A percentile compares a stretch with the other conserved stretches of the same genome.
phyloP scores from a whole-genome alignment of 2,888 invertebrate species.

The Tetanocera ferruginea region DNA sequence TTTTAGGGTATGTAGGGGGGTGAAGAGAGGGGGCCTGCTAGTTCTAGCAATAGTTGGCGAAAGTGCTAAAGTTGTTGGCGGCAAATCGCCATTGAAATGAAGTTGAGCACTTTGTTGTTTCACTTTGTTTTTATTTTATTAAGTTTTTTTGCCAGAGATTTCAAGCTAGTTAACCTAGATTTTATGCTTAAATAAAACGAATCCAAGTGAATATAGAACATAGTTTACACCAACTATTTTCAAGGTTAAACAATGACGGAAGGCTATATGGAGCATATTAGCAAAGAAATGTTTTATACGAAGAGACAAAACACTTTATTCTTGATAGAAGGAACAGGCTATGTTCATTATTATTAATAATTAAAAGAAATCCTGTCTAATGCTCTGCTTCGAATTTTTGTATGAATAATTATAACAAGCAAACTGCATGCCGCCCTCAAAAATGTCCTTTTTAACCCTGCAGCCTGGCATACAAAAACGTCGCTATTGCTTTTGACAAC shows the following conservation, averaged over 20 bases:
- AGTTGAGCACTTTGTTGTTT: constrained; percentile 21
- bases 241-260: no score
- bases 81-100: constrained; percentile 42
- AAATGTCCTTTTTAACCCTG: background rate
- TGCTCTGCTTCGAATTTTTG: no score
- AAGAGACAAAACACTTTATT: background rate
- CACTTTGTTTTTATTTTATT: constrained; percentile 34
- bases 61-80: constrained; percentile 12
- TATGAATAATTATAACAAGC: no score
- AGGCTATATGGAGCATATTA: no score
- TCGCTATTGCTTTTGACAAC: background rate
- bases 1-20: background rate
- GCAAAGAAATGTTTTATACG: background rate
- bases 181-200: background rate
- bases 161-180: background rate
- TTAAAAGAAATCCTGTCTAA: no score
- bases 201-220: no score
- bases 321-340: background rate
- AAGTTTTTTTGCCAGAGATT: background rate
- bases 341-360: background rate
- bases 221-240: no score
- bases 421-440: no score
- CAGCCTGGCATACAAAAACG: background rate
- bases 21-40: background rate
- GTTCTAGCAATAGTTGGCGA: background rate